Evolutionary conservation across 2,797 vertebrate genomes (phyloP).

Genomic region (Crenichthys baileyi): DNA sequence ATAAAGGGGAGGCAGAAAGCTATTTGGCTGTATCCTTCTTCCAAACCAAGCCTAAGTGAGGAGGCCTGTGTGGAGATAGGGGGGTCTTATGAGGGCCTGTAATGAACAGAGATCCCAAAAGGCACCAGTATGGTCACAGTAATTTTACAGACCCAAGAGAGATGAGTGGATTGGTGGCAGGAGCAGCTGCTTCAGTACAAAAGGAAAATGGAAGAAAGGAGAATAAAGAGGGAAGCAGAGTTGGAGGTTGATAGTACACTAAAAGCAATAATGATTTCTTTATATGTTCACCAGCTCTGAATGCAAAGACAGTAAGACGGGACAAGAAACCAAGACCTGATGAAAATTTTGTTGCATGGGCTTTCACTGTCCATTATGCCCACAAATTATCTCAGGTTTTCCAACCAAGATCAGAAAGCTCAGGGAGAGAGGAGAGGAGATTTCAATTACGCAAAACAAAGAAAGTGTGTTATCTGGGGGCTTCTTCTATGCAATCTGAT

Average conservation of each 20-base stretch:
- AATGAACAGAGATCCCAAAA: slow-evolving; percentile 73
- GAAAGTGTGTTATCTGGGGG: neutral
- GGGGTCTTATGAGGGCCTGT: slow-evolving; percentile 53
- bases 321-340: slow-evolving; percentile 15
- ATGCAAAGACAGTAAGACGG: slow-evolving; percentile 9
- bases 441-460: neutral
- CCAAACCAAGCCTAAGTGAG: slow-evolving; percentile 61
- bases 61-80: slow-evolving; percentile 55
- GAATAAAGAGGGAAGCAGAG: neutral
- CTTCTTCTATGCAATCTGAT: neutral
- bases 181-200: neutral
- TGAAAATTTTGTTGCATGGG: slow-evolving; percentile 26
- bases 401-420: neutral
- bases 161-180: neutral
- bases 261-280: slow-evolving; percentile 2
- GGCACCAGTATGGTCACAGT: slow-evolving; percentile 35
- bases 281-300: neutral
- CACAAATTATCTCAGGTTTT: neutral
- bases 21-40: slow-evolving; percentile 60
- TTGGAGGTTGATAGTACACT: neutral
- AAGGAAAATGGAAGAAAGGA: neutral
- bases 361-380: slow-evolving; percentile 4
- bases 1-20: slow-evolving; percentile 63
- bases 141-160: slow-evolving; percentile 36
- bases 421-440: neutral